These are phyloP conservation scores for Julus scandinavius DNA, from an alignment of 2,888 invertebrate genomes.

Conservation along the genomic window DNA sequence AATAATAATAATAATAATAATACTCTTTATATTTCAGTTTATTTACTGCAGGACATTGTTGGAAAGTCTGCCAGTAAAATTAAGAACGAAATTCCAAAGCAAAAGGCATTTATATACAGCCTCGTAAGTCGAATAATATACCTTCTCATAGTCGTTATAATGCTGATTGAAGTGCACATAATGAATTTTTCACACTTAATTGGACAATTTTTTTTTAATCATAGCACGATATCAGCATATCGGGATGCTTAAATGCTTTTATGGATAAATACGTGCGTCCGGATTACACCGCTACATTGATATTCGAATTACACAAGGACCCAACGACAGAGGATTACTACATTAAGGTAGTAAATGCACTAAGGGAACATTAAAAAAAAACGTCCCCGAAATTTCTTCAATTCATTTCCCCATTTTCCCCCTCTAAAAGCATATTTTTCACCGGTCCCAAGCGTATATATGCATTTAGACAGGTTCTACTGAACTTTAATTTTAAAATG, in stretches of 20 bases:
- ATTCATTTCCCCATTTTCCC: too few species aligned
- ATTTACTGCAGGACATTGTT: background rate
- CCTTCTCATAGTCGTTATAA: background rate
- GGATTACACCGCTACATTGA: background rate
- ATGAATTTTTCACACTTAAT: background rate
- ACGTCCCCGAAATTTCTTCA: too few species aligned
- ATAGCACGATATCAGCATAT: constrained; percentile 20
- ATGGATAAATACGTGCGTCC: constrained; percentile 3
- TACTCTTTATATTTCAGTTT: background rate
- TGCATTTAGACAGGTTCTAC: too few species aligned
- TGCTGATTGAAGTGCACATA: background rate
- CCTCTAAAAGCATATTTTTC: background rate
- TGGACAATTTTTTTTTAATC: background rate
- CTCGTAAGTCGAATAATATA: background rate
- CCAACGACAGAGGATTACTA: background rate
- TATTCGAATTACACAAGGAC: background rate
- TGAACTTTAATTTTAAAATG: too few species aligned
- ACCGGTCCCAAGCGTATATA: too few species aligned
- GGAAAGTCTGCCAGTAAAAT: background rate
- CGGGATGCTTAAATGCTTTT: background rate
- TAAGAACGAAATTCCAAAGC: background rate
- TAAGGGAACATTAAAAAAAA: too few species aligned
- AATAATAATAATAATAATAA: too few species aligned
- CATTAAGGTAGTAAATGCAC: background rate
- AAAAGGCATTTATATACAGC: background rate